phyloP scores from a whole-genome alignment of 2,113 vertebrate genomes.

The Mustela lutreola region DNA sequence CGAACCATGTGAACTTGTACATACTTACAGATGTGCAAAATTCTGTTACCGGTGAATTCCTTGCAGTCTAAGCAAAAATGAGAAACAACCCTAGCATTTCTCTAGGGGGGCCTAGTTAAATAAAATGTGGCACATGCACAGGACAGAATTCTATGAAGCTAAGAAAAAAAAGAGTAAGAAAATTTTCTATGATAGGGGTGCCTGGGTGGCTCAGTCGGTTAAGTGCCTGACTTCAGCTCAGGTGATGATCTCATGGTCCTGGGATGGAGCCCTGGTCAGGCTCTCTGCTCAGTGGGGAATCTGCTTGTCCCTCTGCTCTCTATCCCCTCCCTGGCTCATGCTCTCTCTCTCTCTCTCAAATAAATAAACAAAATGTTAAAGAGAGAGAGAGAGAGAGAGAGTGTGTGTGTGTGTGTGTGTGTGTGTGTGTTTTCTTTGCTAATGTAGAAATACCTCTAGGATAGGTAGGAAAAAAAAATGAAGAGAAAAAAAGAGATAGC shows the following conservation, averaged over 20 bases:
- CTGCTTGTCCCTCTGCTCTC: not conserved
- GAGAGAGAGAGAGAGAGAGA: not conserved
- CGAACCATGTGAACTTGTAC: not conserved
- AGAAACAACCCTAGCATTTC: too few species aligned
- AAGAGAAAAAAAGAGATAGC: too few species aligned
- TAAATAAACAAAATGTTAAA: not conserved
- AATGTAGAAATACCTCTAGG: not conserved
- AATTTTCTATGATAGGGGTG: not conserved
- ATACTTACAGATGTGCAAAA: not conserved
- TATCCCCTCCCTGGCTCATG: not conserved
- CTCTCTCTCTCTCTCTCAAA: not conserved
- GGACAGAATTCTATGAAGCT: not conserved
- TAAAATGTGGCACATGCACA: not conserved
- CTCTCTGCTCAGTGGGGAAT: not conserved
- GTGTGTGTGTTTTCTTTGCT: too few species aligned
- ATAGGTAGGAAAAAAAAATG: not conserved
- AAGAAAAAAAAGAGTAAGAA: not conserved
- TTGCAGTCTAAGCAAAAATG: not conserved
- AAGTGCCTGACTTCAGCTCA: not conserved
- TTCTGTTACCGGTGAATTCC: not conserved
- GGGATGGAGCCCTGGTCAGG: not conserved
- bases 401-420: too few species aligned
- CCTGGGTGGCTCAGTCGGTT: not conserved
- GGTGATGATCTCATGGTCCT: not conserved
- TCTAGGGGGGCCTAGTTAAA: not conserved